phyloP scores from a whole-genome alignment of 1,140 invertebrate species.

The Drosophila hydei region DNA sequence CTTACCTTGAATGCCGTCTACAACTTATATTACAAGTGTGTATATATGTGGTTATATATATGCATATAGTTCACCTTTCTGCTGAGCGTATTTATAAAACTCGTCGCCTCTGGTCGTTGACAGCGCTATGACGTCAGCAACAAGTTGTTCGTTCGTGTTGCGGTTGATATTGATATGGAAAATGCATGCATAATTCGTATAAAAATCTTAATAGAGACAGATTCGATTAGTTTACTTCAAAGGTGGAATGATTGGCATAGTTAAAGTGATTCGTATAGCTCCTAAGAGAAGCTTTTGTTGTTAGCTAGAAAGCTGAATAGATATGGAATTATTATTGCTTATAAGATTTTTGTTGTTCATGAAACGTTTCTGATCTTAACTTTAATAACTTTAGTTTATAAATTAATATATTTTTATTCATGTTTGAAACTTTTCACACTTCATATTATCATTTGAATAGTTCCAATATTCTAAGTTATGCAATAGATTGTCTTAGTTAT shows the following conservation, averaged over 20 bases:
- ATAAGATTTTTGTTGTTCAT: too few species aligned
- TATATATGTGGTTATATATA: background rate
- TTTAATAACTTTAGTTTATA: too few species aligned
- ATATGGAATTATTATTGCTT: too few species aligned
- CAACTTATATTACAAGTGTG: constrained; percentile 1
- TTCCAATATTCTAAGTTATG: too few species aligned
- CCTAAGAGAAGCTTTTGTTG: too few species aligned
- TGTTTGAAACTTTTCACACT: too few species aligned
- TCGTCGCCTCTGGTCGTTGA: constrained; percentile 25
- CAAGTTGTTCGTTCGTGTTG: constrained; percentile 2
- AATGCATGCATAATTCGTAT: constrained; percentile 23
- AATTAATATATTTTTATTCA: too few species aligned
- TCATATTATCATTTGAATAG: background rate
- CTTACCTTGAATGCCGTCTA: constrained; percentile 43
- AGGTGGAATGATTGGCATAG: constrained; percentile 17
- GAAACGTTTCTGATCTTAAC: too few species aligned
- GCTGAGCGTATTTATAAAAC: constrained; percentile 39
- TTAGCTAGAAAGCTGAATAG: too few species aligned
- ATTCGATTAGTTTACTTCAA: constrained; percentile 46
- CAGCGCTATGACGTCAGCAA: constrained; percentile 43
- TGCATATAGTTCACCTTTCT: constrained; percentile 49
- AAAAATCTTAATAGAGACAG: constrained; percentile 9
- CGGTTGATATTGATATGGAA: constrained; percentile 17
- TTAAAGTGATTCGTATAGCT: background rate
- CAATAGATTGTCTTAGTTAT: background rate